A percentile compares a stretch with the other conserved stretches of the same genome.
Conservation (phyloP, 1,140 invertebrate genomes). For the Gonioctena quinquepunctata region DNA sequence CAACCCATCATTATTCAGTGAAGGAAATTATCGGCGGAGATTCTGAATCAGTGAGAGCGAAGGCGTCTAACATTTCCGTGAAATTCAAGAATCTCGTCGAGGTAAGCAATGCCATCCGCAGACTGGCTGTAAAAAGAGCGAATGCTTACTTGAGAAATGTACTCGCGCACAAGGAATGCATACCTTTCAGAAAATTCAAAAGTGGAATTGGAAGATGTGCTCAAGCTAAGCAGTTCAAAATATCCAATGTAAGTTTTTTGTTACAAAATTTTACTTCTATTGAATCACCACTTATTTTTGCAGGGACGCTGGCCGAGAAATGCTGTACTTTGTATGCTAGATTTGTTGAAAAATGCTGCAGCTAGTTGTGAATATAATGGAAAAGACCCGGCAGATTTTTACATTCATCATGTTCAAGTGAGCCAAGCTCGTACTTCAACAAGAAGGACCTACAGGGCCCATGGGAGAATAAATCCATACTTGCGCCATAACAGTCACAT, state of each 20-base stretch:
- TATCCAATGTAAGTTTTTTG: conserved; percentile 35
- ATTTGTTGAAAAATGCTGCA: conserved; percentile 39
- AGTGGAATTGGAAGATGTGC: conserved; percentile 40
- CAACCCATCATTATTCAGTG: neutral
- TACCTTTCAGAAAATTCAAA: conserved; percentile 40
- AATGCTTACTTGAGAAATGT: conserved; percentile 41
- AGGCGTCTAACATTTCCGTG: conserved; percentile 29
- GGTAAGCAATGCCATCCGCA: conserved; percentile 31
- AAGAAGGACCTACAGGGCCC: conserved; percentile 42
- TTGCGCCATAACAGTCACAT: conserved; percentile 31
- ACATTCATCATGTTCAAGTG: conserved; percentile 38
- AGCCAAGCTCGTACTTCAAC: conserved; percentile 29
- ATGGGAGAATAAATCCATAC: conserved; percentile 43
- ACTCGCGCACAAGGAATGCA: conserved; percentile 37
- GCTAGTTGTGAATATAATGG: conserved; percentile 41
- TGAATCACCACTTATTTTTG: neutral
- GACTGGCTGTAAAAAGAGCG: conserved; percentile 37
- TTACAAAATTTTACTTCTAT: too few species aligned
- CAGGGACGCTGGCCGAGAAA: conserved; percentile 46
- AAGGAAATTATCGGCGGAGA: neutral
- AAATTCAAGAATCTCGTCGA: conserved; percentile 39
- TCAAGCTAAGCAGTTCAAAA: conserved; percentile 45
- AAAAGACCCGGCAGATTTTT: conserved; percentile 31
- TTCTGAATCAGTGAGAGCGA: conserved; percentile 28
- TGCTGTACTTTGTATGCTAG: conserved; percentile 33